Base-by-base conservation (phyloP, 2,113 vertebrate species). In the Heteronetta atricapilla region DNA sequence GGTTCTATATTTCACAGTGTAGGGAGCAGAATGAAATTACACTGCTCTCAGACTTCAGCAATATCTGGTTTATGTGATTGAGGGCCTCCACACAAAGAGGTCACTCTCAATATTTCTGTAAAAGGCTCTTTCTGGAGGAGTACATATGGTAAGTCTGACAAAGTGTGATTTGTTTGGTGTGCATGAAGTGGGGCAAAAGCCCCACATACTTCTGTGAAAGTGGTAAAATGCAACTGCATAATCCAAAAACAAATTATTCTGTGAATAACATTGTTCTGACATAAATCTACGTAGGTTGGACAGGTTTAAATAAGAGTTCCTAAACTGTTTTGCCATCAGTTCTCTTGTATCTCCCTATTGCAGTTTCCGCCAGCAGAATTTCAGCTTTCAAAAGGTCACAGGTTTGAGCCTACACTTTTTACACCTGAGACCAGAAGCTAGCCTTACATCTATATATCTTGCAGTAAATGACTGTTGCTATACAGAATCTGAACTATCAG, bases 31-130 rank as follows among this genome's bases (percentile, higher is more conserved):
- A 98, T 97, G 97, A 98, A 98, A 98, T 98, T 98, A 98, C 83
- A 59, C 79, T 95, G 94, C 55, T 72, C 90, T 96, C 93, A 97
- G 94, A 96, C 92, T 97, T 97, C 96, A 97, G 96, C 96, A 98
- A 98, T 97, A 98, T 97, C 92, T 97, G 83, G 93, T 96, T 97
- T 97, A 96, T 97, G 91, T 97, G 97, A 98, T 98, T 97, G 97
- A 97, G 66, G 96, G 95, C 96, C 94, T 97, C 88, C 55, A 86
- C 75, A 97, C 94, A 97, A 96, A 97, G 93, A 97, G 97, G 97
- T 98, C 98, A 97, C 76, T 95, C 88, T 96, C 94, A 97, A 97
- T 98, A 97, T 96, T 98, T 97, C 94, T 93, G 70, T 91, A 97
- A 97, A 95, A 83, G 85, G 66, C 66, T 94, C 76, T 96, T 97